Evolutionary conservation across 2,888 invertebrate species (phyloP).

Genomic region (Euclidia mi): DNA sequence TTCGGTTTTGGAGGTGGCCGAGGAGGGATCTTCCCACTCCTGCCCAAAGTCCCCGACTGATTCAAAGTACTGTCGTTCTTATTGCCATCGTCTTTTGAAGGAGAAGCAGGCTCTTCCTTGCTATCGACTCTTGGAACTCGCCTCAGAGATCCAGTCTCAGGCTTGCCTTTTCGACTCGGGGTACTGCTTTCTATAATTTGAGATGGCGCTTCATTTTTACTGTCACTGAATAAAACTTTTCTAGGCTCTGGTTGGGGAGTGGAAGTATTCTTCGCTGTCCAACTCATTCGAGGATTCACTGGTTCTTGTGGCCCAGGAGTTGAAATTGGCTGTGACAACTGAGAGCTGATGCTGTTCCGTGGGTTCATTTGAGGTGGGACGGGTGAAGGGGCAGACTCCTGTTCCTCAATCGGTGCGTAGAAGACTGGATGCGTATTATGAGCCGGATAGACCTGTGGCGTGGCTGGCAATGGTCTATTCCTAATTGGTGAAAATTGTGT

Average conservation of each 20-base stretch:
- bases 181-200: constrained; percentile 79
- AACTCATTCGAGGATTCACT: constrained; percentile 84
- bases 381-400: constrained; percentile 86
- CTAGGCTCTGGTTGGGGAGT: constrained; percentile 84
- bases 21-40: constrained; percentile 93
- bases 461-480: constrained; percentile 91
- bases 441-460: constrained; percentile 86
- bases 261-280: constrained; percentile 87
- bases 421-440: constrained; percentile 81
- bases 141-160: constrained; percentile 87
- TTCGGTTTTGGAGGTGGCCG: constrained; percentile 96
- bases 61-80: constrained; percentile 78
- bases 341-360: constrained; percentile 87
- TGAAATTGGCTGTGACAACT: constrained; percentile 84
- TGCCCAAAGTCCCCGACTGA: constrained; percentile 84
- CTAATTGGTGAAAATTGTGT: constrained; percentile 90
- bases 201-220: constrained; percentile 77
- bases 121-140: constrained; percentile 75
- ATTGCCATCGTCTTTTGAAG: constrained; percentile 78
- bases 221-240: constrained; percentile 78
- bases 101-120: constrained; percentile 75
- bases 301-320: constrained; percentile 88
- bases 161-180: constrained; percentile 84
- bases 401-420: constrained; percentile 89
- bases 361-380: constrained; percentile 81